phyloP scores from a whole-genome alignment of 2,888 invertebrate genomes.

The Axea sp. region DNA sequence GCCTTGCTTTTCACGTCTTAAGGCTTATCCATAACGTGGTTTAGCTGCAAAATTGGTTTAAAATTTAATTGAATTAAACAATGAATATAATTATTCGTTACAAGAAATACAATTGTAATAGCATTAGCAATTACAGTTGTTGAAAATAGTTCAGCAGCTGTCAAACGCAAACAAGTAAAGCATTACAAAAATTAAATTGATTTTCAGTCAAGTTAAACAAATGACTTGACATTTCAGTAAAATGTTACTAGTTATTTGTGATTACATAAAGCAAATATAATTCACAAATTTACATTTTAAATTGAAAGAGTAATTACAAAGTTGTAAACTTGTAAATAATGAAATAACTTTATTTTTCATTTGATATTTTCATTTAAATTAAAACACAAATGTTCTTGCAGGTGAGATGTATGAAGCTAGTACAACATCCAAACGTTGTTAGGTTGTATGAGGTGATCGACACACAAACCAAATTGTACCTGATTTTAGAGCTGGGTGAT shows the following conservation, averaged over 20 bases:
- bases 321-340: too few relatives aligned
- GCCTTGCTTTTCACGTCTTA: conserved; percentile 31
- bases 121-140: too few relatives aligned
- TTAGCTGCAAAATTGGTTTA: conserved; percentile 38
- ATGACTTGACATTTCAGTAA: too few relatives aligned
- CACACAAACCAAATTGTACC: conserved; percentile 97
- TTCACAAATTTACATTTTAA: too few relatives aligned
- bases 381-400: conserved; percentile 72
- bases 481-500: conserved; percentile 98
- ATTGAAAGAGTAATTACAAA: too few relatives aligned
- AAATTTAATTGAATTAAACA: conserved; percentile 38
- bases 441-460: conserved; percentile 99
- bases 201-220: conserved; percentile 34
- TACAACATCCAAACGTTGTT: conserved; percentile 99
- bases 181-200: conserved; percentile 45
- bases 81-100: too few relatives aligned
- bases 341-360: background rate
- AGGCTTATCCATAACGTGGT: conserved; percentile 32
- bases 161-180: too few relatives aligned
- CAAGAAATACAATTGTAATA: too few relatives aligned
- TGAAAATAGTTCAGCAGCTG: too few relatives aligned
- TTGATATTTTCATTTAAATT: background rate
- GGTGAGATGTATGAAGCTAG: conserved; percentile 98
- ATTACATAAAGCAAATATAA: background rate
- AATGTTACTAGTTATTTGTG: background rate